Percentiles rank a stretch among this genome's conserved stretches.
Evolutionary conservation across 1,140 invertebrate genomes (phyloP).

Genomic region (Drosophila neocordata): DNA sequence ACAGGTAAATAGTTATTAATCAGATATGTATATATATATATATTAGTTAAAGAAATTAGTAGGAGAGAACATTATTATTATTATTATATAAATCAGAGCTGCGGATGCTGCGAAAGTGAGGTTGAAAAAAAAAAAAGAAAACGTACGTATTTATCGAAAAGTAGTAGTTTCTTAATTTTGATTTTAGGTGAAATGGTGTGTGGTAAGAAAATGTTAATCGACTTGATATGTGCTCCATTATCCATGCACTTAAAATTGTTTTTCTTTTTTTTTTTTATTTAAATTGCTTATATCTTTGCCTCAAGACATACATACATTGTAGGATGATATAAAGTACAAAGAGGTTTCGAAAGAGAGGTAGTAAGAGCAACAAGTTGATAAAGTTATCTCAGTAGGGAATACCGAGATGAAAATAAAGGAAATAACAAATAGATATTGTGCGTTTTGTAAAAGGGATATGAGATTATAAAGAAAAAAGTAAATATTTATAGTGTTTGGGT

Average conservation of each 20-base stretch:
- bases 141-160: constrained; percentile 38
- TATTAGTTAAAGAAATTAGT: constrained; percentile 33
- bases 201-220: constrained; percentile 43
- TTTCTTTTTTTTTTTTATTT: constrained; percentile 5
- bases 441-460: constrained; percentile 36
- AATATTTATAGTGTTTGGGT: background rate
- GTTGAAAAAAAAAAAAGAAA: constrained; percentile 35
- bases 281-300: constrained; percentile 30
- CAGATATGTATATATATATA: constrained; percentile 37
- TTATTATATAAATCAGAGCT: constrained; percentile 44
- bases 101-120: constrained; percentile 65
- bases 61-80: constrained; percentile 30
- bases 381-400: constrained; percentile 35
- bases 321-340: constrained; percentile 38
- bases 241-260: constrained; percentile 58
- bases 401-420: constrained; percentile 51
- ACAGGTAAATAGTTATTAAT: constrained; percentile 56
- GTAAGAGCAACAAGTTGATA: constrained; percentile 41
- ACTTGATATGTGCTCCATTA: constrained; percentile 61
- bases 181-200: constrained; percentile 45
- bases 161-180: constrained; percentile 26
- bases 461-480: background rate
- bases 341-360: constrained; percentile 52
- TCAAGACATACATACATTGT: constrained; percentile 56
- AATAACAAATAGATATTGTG: constrained; percentile 30